Percentiles rank a stretch among this genome's conserved stretches.
Conservation (phyloP, 2,113 vertebrate genomes). For the Chunga burmeisteri region DNA sequence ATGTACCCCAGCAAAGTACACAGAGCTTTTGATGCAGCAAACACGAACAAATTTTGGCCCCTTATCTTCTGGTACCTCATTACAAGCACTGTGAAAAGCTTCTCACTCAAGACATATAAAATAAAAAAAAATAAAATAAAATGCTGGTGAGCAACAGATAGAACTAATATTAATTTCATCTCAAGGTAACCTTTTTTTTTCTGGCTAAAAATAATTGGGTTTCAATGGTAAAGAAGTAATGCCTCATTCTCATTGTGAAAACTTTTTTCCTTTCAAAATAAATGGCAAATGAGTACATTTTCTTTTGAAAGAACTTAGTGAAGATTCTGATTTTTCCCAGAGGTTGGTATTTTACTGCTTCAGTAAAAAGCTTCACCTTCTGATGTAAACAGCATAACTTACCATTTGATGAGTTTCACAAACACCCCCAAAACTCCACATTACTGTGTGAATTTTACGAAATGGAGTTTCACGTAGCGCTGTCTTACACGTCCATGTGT, state of each 20-base stretch:
- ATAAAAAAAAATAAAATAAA: neutral
- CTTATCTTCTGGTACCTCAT: neutral
- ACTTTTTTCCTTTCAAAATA: conserved; percentile 38
- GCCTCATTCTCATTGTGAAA: neutral
- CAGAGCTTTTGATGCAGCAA: neutral
- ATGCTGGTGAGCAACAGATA: neutral
- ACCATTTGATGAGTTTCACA: conserved; percentile 66
- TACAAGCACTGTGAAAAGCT: neutral
- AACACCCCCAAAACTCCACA: conserved; percentile 62
- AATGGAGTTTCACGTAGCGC: conserved; percentile 49
- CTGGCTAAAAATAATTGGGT: neutral
- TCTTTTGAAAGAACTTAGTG: conserved; percentile 39
- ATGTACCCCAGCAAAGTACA: neutral
- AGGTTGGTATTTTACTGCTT: conserved; percentile 36
- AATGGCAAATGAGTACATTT: conserved; percentile 20
- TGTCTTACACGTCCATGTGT: conserved; percentile 21
- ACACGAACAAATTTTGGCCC: neutral
- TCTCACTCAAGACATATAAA: neutral
- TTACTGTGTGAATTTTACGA: conserved; percentile 51
- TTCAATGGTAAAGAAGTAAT: conserved; percentile 11
- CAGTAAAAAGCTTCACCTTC: conserved; percentile 63
- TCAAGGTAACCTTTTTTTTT: neutral
- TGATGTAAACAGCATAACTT: conserved; percentile 67
- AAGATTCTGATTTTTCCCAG: conserved; percentile 69
- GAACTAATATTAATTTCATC: neutral